These are phyloP conservation scores for Xiphophorus hellerii DNA, from an alignment of 2,113 vertebrate species.

Conservation along the genomic window DNA sequence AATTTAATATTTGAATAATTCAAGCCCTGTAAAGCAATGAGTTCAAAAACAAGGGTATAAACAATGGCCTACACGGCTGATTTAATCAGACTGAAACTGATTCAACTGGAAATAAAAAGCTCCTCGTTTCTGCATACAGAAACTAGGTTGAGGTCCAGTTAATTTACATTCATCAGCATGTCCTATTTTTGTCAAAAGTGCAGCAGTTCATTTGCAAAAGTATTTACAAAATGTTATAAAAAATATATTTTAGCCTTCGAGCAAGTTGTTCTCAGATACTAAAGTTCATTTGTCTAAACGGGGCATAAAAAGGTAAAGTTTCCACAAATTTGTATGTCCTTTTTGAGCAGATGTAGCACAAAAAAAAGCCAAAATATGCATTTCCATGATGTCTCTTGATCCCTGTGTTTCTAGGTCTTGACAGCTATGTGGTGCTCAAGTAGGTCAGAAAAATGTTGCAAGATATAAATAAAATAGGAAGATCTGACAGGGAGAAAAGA, in stretches of 20 bases:
- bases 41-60: too few relatives aligned
- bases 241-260: neutral
- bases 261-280: neutral
- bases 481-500: constrained; percentile 18
- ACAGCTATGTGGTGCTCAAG: constrained; percentile 19
- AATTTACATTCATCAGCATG: neutral
- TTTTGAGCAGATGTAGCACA: neutral
- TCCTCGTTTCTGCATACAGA: too few relatives aligned
- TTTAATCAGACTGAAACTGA: neutral
- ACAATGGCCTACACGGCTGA: neutral
- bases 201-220: neutral
- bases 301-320: neutral
- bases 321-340: neutral
- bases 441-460: constrained; percentile 18
- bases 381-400: constrained; percentile 3
- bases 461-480: constrained; percentile 51
- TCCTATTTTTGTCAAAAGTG: neutral
- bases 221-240: neutral
- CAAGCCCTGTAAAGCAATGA: too few relatives aligned
- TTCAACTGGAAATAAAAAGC: neutral
- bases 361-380: neutral
- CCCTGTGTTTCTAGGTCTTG: neutral
- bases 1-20: too few relatives aligned
- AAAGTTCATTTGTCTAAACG: neutral
- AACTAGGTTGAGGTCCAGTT: neutral